Evolutionary conservation across 2,888 invertebrate genomes (phyloP), one percentile per base, ranked within the genome.

Genomic region (Drosophila vallismaia): DNA sequence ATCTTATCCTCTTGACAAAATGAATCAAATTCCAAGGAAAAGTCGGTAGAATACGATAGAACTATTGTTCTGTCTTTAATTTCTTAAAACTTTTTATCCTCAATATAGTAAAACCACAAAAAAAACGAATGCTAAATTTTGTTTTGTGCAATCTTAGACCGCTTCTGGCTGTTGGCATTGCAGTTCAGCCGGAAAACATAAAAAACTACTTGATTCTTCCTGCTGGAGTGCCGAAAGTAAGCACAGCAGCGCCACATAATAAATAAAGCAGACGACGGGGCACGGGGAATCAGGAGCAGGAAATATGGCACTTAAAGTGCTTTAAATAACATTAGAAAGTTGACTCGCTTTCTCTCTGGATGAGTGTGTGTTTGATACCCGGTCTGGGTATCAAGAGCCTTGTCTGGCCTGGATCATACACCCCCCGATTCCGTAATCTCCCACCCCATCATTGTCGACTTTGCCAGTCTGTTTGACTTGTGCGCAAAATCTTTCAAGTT

Each of bases 181-280:
- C 88, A 84, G 80, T 77, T 86, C 86, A 88, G 84, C 86, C 88
- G 86, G 88, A 83, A 84, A 88, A 80, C 84, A 88, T 86, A 84
- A 88, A 88, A 84, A 86, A 84, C 88, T 84, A 86, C 84, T 84
- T 84, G 88, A 84, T 88, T 84, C 86, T 84, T 84, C 84, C 84
- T 86, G 84, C 70, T 29, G 58, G 71, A 82, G 86, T 82, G 82
- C 82, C 82, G 87, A 82, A 82, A 82, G 87, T 87, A 85, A 81
- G 87, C 82, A 79, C 76, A 79, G 82, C 70, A 83, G 73, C 76
- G 79, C 74, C 88, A 84, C 88, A 84, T 86, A 84, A 88, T 82
- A 85, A 84, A 79, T 86, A 84, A 86, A 74, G 71, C 71, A 73
- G 79, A 71, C 86, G 66, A 68, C 48, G 64, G 36, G 45, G 44